These are phyloP conservation scores for Ophion ellenae DNA, from an alignment of 2,888 invertebrate species.

Conservation along the genomic window DNA sequence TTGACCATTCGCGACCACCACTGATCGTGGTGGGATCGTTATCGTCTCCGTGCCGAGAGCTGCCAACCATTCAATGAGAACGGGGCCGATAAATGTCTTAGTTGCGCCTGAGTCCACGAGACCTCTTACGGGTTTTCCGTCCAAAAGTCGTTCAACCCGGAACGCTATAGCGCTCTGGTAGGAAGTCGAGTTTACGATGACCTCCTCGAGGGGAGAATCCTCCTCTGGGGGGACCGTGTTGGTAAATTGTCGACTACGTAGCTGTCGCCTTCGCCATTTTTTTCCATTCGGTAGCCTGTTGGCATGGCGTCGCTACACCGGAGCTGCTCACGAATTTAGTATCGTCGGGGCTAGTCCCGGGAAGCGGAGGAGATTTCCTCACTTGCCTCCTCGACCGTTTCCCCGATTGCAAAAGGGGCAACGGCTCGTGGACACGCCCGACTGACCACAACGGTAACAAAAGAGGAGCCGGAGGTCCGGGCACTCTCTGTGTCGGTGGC, in stretches of 20 bases:
- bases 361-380: conserved; percentile 7
- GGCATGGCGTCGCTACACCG: background rate
- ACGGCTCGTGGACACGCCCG: background rate
- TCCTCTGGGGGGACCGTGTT: too few relatives aligned
- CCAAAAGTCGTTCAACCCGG: background rate
- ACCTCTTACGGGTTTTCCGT: conserved; percentile 1
- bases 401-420: conserved; percentile 36
- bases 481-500: conserved; percentile 20
- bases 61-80: too few relatives aligned
- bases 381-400: conserved; percentile 16
- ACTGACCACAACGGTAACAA: conserved; percentile 23
- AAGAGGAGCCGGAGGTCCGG: too few relatives aligned
- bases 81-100: too few relatives aligned
- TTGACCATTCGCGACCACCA: background rate
- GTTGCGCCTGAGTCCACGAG: too few relatives aligned
- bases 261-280: too few relatives aligned
- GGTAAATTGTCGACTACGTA: too few relatives aligned
- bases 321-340: too few relatives aligned
- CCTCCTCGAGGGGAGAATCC: background rate
- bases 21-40: background rate
- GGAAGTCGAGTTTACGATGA: conserved; percentile 3
- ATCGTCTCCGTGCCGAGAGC: too few relatives aligned
- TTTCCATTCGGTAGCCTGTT: background rate
- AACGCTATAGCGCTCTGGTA: background rate
- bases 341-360: too few relatives aligned